Evolutionary conservation across 2,888 invertebrate genomes (phyloP), one percentile per base, ranked within the genome.

Genomic region (Euzophera pinguis): DNA sequence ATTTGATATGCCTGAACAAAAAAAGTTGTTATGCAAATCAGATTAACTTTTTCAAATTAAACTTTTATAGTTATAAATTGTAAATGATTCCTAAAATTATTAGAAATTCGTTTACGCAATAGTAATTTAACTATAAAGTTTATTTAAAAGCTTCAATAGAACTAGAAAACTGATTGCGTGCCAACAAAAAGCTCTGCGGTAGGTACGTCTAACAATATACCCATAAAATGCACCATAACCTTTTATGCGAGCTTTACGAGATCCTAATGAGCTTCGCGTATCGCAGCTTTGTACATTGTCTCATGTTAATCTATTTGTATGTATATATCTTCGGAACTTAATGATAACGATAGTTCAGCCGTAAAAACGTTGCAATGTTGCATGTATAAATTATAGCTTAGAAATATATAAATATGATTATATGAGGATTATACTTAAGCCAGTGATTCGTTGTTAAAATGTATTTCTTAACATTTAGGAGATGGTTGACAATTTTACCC

Each of bases 171-270:
- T 34, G 8, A 34, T 10, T 10, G 34, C 34, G 8, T 10, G 34
- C 34, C 34, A 34, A 6, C 22, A 2, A 10, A 12, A 41, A 32
- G 27, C 54, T 6, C 64, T 71, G 71, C 71, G 70, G 71, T 71
- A 71, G 71, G 71, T 71, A 62, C 51, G 50, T 37, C 37, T 53
- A 52, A 60, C 58, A 62, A 63, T 50, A 56, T 57, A 59, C 62
- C 63, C 61, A 64, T 68, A 67, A 71, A 70, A 60, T 55, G 53
- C 47, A 54, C 66, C 60, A 63, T 69, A 71, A 69, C 61, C 61
- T 59, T 71, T 69, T 67, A 68, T 67, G 63, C 56, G 62, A 56
- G 54, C 35, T 73, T 73, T 72, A 75, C 67, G 69, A 67, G 63
- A 61, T 65, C 62, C 63, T 75, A 73, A 75, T 73, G 68, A 59